Evolutionary conservation across 2,888 invertebrate species (phyloP), one percentile per base, ranked within the genome.

Genomic region (Dinocampus coccinellae): DNA sequence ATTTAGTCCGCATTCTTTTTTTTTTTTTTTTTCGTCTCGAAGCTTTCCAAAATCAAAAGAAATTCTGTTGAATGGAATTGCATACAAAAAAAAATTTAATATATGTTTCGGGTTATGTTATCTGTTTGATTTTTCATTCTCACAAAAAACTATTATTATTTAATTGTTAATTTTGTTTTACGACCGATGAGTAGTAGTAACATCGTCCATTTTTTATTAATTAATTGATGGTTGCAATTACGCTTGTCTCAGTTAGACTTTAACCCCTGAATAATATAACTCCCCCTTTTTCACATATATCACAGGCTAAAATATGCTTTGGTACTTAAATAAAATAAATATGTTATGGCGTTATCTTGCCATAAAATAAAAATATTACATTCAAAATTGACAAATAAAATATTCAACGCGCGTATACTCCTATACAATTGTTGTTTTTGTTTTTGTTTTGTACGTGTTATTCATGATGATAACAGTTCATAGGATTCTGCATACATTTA

Each of bases 281-380:
- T 81, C 80, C 80, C 70, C 77, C 78, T 79, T 79, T 79, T 78
- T 79, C 78, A 74, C 76, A 71, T 75, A 82, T 87, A 87, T 87
- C 87, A 87, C 87, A 87, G 87, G 86, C 84, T 87, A 86, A 86
- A 85, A 85, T 84, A 87, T 87, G 86, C 87, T 87, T 87, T 87
- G 87, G 87, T 87, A 70, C 26, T 57, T 3, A 70, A 57, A 34
- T 16, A 39, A 36, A 62, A 62, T 10, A 13, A 52, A 47, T 47
- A 16, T 47, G 16, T 16, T 20, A 57, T 26, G 63, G 57, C 20
- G 9, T 2, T 20, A 20, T 3, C n/a, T 3, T 7, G 39, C 24
- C 58, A 39, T 47, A n/a, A 58, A 57, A 52, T 66, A 42, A 69
- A 57, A 1, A 66, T 39, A 61, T 64, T 69, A 61, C 16, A 39